Conservation (phyloP, 2,888 invertebrate genomes). For the Nowickia ferox region DNA sequence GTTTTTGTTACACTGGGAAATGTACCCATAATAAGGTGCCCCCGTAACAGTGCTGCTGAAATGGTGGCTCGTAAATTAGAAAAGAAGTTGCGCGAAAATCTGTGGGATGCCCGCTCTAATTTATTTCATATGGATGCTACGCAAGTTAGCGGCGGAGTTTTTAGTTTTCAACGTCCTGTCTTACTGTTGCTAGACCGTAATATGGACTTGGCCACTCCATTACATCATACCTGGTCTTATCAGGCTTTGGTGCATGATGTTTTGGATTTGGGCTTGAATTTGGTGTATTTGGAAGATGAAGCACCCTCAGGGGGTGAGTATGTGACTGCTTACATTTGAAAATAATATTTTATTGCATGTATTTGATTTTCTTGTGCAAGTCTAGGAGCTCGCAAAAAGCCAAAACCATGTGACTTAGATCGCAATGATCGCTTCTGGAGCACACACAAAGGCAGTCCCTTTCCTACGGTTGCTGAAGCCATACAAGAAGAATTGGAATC, state of each 20-base stretch:
- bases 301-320: constrained; percentile 79
- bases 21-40: constrained; percentile 86
- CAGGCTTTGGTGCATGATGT: constrained; percentile 99
- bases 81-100: constrained; percentile 97
- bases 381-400: constrained; percentile 89
- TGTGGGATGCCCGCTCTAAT: constrained; percentile 98
- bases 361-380: not conserved
- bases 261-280: constrained; percentile 94
- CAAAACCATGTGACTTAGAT: constrained; percentile 95
- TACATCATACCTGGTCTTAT: constrained; percentile 99
- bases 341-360: not conserved
- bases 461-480: constrained; percentile 97
- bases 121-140: constrained; percentile 94
- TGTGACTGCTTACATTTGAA: not conserved
- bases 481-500: constrained; percentile 99
- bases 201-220: constrained; percentile 97
- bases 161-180: constrained; percentile 96
- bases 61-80: constrained; percentile 98
- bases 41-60: constrained; percentile 98
- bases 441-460: constrained; percentile 96
- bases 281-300: constrained; percentile 88
- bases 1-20: constrained; percentile 97
- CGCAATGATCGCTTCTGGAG: constrained; percentile 96
- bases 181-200: constrained; percentile 96
- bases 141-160: constrained; percentile 87